phyloP scores from a whole-genome alignment of 2,113 vertebrate species.

The Poeciliopsis prolifica region DNA sequence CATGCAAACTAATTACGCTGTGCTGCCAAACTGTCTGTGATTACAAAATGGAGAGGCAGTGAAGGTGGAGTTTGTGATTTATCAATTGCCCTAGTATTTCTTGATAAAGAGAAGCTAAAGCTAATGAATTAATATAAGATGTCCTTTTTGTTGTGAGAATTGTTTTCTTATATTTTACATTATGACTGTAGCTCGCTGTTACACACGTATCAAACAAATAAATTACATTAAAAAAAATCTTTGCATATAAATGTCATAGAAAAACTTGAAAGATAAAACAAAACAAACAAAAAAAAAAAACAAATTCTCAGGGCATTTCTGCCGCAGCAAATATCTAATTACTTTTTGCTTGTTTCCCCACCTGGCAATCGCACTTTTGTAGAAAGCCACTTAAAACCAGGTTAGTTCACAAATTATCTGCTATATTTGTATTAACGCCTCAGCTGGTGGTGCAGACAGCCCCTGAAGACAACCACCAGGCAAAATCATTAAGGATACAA shows the following conservation, averaged over 20 bases:
- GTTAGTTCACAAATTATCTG: conserved; percentile 83
- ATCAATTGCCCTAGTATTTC: conserved; percentile 74
- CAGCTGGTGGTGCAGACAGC: conserved; percentile 82
- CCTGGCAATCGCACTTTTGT: conserved; percentile 82
- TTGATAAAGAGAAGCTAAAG: conserved; percentile 59
- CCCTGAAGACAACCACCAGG: conserved; percentile 69
- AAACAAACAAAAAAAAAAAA: neutral
- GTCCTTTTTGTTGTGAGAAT: conserved; percentile 52
- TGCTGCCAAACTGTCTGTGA: conserved; percentile 77
- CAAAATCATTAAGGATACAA: conserved; percentile 76
- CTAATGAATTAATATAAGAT: conserved; percentile 66
- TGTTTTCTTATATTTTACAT: conserved; percentile 22
- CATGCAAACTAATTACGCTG: conserved; percentile 77
- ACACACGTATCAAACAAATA: conserved; percentile 13
- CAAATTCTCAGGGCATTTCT: conserved; percentile 51
- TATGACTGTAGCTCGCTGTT: conserved; percentile 7
- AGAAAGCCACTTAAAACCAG: conserved; percentile 78
- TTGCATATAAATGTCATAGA: conserved; percentile 17
- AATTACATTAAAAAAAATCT: neutral
- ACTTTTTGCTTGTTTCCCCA: conserved; percentile 78
- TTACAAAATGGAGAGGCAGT: conserved; percentile 72
- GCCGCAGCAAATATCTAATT: conserved; percentile 79
- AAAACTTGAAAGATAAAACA: conserved; percentile 11
- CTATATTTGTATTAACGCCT: conserved; percentile 86
- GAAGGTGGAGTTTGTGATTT: conserved; percentile 73